Conservation (phyloP, 1,140 invertebrate species). For the Sitobion miscanthi region DNA sequence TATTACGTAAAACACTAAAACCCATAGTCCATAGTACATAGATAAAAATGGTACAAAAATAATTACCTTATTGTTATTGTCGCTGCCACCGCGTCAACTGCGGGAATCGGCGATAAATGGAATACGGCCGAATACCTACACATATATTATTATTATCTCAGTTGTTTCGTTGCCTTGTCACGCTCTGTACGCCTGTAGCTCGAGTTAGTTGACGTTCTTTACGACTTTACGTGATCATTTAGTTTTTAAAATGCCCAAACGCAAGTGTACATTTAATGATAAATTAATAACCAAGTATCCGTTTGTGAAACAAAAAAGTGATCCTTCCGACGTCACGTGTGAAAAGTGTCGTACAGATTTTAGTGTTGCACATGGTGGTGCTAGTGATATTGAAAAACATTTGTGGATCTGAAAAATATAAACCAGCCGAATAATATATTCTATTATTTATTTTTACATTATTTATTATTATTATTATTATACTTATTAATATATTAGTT, state of each 20-base stretch:
- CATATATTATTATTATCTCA: neutral
- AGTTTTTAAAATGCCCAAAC: conserved; percentile 7
- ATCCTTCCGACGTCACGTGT: neutral
- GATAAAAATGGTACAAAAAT: neutral
- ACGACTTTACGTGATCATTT: neutral
- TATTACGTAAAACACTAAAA: too few species aligned
- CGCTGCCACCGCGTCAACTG: neutral
- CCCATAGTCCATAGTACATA: neutral
- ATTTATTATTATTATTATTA: too few species aligned
- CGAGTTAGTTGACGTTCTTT: neutral
- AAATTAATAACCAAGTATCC: neutral
- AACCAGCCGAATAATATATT: too few species aligned
- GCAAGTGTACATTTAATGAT: neutral
- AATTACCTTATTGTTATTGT: neutral
- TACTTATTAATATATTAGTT: too few species aligned
- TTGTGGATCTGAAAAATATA: too few species aligned
- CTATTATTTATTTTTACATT: too few species aligned
- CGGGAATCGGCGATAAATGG: neutral
- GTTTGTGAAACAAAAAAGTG: neutral
- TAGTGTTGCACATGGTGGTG: too few species aligned
- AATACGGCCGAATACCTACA: neutral
- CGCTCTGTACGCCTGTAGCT: neutral
- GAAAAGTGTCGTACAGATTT: too few species aligned
- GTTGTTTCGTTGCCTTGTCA: neutral
- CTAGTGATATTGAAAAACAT: too few species aligned